These are phyloP conservation scores for Galerucella nymphaeae DNA, from an alignment of 2,888 invertebrate species.

Conservation along the genomic window DNA sequence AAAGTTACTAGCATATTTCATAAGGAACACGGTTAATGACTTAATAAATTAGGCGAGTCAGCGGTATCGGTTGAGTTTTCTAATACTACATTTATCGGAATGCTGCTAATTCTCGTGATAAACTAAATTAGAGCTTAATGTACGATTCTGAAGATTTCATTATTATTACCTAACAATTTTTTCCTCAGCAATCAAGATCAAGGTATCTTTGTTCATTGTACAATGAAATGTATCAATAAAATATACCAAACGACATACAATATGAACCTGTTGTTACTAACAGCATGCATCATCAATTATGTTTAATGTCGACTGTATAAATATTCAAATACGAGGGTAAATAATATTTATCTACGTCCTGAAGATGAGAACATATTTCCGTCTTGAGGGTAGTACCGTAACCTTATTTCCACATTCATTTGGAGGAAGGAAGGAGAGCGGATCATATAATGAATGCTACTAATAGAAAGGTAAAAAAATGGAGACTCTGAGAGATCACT, in stretches of 20 bases:
- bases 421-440: no score
- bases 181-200: background rate
- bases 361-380: no score
- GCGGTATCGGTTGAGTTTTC: background rate
- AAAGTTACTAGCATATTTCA: constrained; percentile 15
- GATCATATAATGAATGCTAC: no score
- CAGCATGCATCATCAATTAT: constrained; percentile 6
- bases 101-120: background rate
- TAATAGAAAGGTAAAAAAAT: no score
- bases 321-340: background rate
- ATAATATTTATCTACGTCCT: background rate
- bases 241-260: constrained; percentile 8
- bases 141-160: no score
- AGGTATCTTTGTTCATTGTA: constrained; percentile 5
- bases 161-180: background rate
- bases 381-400: no score
- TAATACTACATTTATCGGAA: background rate
- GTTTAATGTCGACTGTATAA: background rate
- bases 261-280: constrained; percentile 10
- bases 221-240: constrained; percentile 6
- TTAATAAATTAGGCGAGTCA: constrained; percentile 6
- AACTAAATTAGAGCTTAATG: background rate
- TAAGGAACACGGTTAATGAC: constrained; percentile 13
- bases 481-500: no score
- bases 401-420: no score